Percentiles rank a stretch among this genome's conserved stretches.
These are phyloP conservation scores for Agonopterix heracliana DNA, from an alignment of 2,888 invertebrate genomes.

Conservation along the genomic window DNA sequence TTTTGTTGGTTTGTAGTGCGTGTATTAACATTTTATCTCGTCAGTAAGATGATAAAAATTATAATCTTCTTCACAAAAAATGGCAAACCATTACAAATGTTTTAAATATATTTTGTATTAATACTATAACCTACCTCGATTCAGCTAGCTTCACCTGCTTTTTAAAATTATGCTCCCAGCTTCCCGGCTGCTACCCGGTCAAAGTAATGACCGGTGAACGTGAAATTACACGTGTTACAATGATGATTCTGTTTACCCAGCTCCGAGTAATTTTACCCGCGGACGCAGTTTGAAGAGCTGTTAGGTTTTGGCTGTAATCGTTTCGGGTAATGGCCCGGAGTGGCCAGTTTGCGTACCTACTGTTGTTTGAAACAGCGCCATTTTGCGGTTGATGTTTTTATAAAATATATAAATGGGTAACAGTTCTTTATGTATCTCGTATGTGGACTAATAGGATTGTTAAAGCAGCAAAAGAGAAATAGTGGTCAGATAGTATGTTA, in stretches of 20 bases:
- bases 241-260: slow-evolving; percentile 62
- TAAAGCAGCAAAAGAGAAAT: too few relatives aligned
- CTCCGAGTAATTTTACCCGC: slow-evolving; percentile 41
- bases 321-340: slow-evolving; percentile 47
- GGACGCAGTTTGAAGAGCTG: slow-evolving; percentile 55
- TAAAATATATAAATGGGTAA: too few relatives aligned
- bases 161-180: background rate
- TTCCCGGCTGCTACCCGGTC: slow-evolving; percentile 29
- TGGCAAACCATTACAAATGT: too few relatives aligned
- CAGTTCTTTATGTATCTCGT: too few relatives aligned
- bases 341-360: slow-evolving; percentile 3
- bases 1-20: too few relatives aligned
- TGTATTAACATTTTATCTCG: too few relatives aligned
- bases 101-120: too few relatives aligned
- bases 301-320: slow-evolving; percentile 54
- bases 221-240: slow-evolving; percentile 69
- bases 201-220: slow-evolving; percentile 66
- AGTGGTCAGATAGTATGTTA: too few relatives aligned
- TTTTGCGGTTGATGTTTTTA: slow-evolving; percentile 1
- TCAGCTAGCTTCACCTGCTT: background rate
- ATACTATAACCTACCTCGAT: background rate
- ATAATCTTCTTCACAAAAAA: too few relatives aligned
- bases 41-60: too few relatives aligned
- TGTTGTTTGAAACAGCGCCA: slow-evolving; percentile 1
- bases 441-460: too few relatives aligned